phyloP scores from a whole-genome alignment of 2,888 invertebrate genomes.

The Nysson spinosus region DNA sequence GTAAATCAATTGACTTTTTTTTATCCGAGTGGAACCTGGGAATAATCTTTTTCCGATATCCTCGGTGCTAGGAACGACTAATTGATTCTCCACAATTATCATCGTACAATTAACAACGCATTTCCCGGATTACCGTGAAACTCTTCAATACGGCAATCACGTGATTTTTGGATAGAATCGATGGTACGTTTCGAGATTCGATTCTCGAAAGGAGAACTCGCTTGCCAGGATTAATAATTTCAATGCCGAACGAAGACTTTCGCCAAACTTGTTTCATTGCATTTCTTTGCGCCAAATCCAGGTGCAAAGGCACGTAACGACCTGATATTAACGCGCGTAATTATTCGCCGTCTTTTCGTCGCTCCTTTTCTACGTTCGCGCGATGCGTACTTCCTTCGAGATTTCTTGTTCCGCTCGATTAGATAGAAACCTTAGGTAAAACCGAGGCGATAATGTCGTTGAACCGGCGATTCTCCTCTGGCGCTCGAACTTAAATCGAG shows the following conservation, averaged over 20 bases:
- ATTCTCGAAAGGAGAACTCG: conserved; percentile 14
- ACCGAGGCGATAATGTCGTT: conserved; percentile 2
- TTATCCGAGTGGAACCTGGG: no score
- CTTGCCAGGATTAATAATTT: conserved; percentile 38
- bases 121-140: no score
- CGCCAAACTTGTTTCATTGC: conserved; percentile 43
- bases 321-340: background rate
- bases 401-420: conserved; percentile 31
- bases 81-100: no score
- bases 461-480: background rate
- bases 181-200: background rate
- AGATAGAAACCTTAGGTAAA: conserved; percentile 24
- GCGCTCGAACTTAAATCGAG: background rate
- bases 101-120: no score
- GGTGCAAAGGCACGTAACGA: background rate
- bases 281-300: conserved; percentile 21
- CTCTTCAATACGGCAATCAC: no score
- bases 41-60: no score
- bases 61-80: no score
- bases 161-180: background rate
- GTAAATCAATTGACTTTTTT: no score
- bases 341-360: conserved; percentile 1
- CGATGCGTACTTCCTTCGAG: conserved; percentile 3
- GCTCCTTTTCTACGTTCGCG: conserved; percentile 4
- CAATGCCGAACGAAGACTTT: conserved; percentile 41